These are phyloP conservation scores for Morpho deidamia DNA, from an alignment of 2,888 invertebrate genomes.

Conservation along the genomic window DNA sequence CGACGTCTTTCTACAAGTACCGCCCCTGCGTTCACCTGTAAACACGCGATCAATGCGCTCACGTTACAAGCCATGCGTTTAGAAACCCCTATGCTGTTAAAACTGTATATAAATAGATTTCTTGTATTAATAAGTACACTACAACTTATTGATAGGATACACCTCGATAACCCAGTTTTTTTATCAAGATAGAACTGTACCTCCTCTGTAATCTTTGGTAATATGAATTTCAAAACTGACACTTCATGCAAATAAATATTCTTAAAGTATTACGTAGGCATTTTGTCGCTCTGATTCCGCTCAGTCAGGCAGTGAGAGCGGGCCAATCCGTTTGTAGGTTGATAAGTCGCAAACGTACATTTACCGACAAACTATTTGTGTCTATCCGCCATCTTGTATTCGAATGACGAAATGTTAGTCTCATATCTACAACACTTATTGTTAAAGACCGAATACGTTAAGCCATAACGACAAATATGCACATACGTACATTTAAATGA, in stretches of 20 bases:
- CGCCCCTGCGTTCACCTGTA: constrained; percentile 74
- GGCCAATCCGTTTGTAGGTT: constrained; percentile 45
- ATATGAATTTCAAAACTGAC: not conserved
- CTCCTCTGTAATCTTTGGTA: no score
- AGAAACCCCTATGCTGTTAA: constrained; percentile 30
- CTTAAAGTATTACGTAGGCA: constrained; percentile 18
- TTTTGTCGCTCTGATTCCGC: constrained; percentile 31
- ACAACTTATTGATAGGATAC: no score
- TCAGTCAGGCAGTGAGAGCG: constrained; percentile 31
- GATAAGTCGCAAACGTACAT: constrained; percentile 55
- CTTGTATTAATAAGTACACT: constrained; percentile 1
- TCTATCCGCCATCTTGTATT: constrained; percentile 69
- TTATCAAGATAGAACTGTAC: no score
- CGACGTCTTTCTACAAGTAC: constrained; percentile 71
- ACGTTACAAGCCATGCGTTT: constrained; percentile 56
- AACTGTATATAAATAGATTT: constrained; percentile 21
- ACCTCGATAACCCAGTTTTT: no score
- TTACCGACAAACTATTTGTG: constrained; percentile 57
- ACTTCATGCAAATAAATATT: constrained; percentile 7
- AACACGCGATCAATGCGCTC: constrained; percentile 70
- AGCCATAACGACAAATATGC: constrained; percentile 8
- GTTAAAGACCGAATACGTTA: constrained; percentile 26
- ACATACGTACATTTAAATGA: constrained; percentile 1
- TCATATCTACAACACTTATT: constrained; percentile 28
- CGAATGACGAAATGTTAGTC: constrained; percentile 53